Evolutionary conservation across 2,797 vertebrate species (phyloP).

Genomic region (Lindbergichthys nudifrons): DNA sequence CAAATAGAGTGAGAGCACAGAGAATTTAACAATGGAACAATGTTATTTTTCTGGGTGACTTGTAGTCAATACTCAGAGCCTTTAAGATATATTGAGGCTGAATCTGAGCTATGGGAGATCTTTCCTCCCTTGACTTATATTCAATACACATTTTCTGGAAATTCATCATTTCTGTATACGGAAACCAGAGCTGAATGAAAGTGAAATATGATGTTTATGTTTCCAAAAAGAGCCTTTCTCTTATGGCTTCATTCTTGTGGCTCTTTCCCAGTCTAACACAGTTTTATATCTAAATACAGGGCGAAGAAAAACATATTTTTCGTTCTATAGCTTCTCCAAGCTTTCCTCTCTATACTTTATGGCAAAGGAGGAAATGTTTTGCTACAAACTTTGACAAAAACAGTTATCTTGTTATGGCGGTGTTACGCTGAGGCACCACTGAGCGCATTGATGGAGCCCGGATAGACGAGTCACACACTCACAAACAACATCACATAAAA

Average conservation of each 20-base stretch:
- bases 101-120: constrained; percentile 58
- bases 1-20: constrained; percentile 33
- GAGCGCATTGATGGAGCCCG: constrained; percentile 76
- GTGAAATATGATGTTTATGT: constrained; percentile 46
- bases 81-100: constrained; percentile 52
- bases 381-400: constrained; percentile 46
- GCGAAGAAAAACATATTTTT: background rate
- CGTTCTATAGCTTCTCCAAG: constrained; percentile 40
- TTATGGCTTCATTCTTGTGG: constrained; percentile 13
- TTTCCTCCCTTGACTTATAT: constrained; percentile 54
- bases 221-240: constrained; percentile 41
- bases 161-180: constrained; percentile 56
- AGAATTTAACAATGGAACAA: constrained; percentile 62
- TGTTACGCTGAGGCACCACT: constrained; percentile 71
- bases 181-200: constrained; percentile 44
- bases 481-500: constrained; percentile 56
- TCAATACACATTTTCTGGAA: constrained; percentile 63
- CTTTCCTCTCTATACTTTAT: constrained; percentile 40
- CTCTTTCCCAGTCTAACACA: constrained; percentile 22
- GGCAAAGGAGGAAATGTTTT: constrained; percentile 57
- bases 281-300: constrained; percentile 31
- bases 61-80: constrained; percentile 50
- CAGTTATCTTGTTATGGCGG: constrained; percentile 82
- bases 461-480: constrained; percentile 71
- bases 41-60: constrained; percentile 63